phyloP scores from a whole-genome alignment of 2,113 vertebrate species.

The Leptobrachium leishanense region DNA sequence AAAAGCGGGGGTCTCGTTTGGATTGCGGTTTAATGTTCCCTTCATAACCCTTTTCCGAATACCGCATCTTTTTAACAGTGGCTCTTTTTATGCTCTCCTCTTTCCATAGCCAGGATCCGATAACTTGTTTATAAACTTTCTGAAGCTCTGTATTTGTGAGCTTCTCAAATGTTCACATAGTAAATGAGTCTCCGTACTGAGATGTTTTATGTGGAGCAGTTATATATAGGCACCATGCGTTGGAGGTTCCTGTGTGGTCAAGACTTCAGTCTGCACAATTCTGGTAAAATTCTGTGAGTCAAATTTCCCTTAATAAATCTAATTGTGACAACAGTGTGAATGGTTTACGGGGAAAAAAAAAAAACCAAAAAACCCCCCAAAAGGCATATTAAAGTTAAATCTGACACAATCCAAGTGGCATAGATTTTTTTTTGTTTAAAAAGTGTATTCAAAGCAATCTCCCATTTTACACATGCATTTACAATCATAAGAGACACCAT shows the following conservation, averaged over 20 bases:
- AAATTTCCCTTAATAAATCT: not conserved
- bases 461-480: no score
- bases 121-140: not conserved
- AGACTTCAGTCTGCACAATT: not conserved
- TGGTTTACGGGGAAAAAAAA: no score
- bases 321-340: not conserved
- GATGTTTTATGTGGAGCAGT: not conserved
- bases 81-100: no score
- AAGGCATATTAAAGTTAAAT: no score
- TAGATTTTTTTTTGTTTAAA: no score
- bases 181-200: not conserved
- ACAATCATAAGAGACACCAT: no score
- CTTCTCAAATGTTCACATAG: not conserved
- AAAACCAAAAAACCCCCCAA: no score
- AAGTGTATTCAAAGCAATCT: no score
- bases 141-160: not conserved
- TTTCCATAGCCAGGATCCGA: not conserved
- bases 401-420: no score
- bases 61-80: not conserved
- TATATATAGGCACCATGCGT: not conserved
- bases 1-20: not conserved
- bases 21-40: slow-evolving; percentile 4
- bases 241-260: not conserved
- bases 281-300: not conserved
- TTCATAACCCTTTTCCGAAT: not conserved